Conservation (phyloP, 1,140 invertebrate species). For the Megathymus violae region DNA sequence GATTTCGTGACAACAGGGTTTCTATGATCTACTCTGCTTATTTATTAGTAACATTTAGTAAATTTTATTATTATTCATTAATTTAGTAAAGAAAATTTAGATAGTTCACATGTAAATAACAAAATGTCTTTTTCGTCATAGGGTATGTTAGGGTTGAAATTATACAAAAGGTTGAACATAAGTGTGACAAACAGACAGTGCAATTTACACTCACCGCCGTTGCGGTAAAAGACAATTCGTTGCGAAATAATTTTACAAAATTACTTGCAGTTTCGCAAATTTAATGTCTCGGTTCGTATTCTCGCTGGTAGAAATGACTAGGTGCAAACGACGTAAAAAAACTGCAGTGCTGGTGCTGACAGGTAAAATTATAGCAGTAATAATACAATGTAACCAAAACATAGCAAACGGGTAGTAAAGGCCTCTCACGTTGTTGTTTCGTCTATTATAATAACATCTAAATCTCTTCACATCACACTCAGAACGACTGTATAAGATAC, state of each 20-base stretch:
- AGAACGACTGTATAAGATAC: too few species aligned
- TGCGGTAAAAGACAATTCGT: constrained; percentile 56
- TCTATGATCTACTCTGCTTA: too few species aligned
- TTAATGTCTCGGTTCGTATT: constrained; percentile 51
- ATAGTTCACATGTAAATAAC: too few species aligned
- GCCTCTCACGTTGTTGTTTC: too few species aligned
- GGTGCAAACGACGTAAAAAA: constrained; percentile 10
- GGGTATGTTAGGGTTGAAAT: background rate
- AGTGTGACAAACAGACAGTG: constrained; percentile 26
- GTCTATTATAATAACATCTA: too few species aligned
- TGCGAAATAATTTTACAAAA: constrained; percentile 57
- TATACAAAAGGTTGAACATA: constrained; percentile 16
- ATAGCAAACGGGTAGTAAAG: too few species aligned
- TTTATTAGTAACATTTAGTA: too few species aligned
- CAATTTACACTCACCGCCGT: constrained; percentile 40
- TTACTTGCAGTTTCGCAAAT: constrained; percentile 54
- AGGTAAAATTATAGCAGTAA: background rate
- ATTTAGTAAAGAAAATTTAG: too few species aligned
- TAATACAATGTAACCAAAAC: too few species aligned
- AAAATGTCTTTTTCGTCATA: background rate
- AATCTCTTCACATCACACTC: too few species aligned
- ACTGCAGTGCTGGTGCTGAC: background rate
- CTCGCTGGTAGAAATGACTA: constrained; percentile 35
- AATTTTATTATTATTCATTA: too few species aligned
- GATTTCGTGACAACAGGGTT: too few species aligned